Evolutionary conservation across 2,797 vertebrate species (phyloP), one percentile per base, ranked within the genome.

Genomic region (Sebastes minor): DNA sequence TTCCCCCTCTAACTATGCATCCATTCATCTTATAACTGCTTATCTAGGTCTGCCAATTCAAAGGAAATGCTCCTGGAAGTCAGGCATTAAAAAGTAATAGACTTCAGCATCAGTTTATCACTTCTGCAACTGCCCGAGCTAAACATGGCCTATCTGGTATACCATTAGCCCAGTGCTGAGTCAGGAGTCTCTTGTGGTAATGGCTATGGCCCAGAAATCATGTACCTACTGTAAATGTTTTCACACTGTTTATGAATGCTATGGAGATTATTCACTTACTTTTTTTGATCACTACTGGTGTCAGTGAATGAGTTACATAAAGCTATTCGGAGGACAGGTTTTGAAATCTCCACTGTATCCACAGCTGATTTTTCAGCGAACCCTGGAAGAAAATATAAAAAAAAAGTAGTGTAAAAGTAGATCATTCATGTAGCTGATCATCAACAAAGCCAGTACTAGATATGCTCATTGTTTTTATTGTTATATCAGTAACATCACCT

Each of bases 291-390:
- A 62, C 55, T 63, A 27, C 6, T 56, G 32, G 66, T 56, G 30
- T 57, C 81, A 64, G 59, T 62, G 22, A 68, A 71, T 68, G 67
- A 75, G 57, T 23, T 32, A 78, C 86, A 92, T 46, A 71, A 74
- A 82, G 89, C 78, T 72, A 96, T 93, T 89, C 76, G 88, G 9
- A 95, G 83, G n/a, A 95, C 87, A 73, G 95, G 89, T 87, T 93
- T 96, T 75, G 87, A 88, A 46, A 67, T 90, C 80, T 94, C 94
- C 66, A 94, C 92, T 28, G 69, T 25, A 71, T 87, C 84, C 30
- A 22, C 33, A 72, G 81, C 46, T 71, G 71, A 76, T 53, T 86
- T 70, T 55, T 90, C 89, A 53, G 38, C 7, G 11, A 11, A 49
- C 59, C 30, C 94, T 94, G 65, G 8, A 87, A 86, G 70, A 68